Conservation (phyloP, 2,888 invertebrate species). For the Labia minor region DNA sequence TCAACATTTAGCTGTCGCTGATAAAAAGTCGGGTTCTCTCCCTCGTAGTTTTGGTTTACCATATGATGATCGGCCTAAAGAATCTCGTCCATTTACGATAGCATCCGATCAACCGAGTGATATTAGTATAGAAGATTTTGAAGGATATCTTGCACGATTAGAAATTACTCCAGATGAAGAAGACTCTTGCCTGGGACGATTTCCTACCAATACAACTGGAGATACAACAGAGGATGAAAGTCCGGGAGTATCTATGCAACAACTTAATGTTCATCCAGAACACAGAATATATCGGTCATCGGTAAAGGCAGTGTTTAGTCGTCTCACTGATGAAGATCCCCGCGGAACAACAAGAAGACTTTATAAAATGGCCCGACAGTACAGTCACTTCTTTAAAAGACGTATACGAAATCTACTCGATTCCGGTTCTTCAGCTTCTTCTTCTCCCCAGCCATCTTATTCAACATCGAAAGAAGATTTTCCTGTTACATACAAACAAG, state of each 20-base stretch:
- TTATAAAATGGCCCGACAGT: slow-evolving; percentile 34
- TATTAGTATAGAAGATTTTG: slow-evolving; percentile 55
- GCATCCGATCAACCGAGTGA: slow-evolving; percentile 59
- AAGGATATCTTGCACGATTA: slow-evolving; percentile 37
- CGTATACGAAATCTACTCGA: slow-evolving; percentile 29
- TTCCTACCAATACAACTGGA: slow-evolving; percentile 27
- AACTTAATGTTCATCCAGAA: slow-evolving; percentile 57
- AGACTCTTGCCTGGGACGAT: slow-evolving; percentile 25
- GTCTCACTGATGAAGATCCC: background rate
- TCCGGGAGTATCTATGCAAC: slow-evolving; percentile 40
- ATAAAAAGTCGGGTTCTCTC: slow-evolving; percentile 63
- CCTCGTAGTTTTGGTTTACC: slow-evolving; percentile 65
- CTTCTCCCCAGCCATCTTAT: slow-evolving; percentile 37
- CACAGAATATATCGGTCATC: slow-evolving; percentile 49
- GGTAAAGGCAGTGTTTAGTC: slow-evolving; percentile 28
- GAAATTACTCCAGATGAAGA: slow-evolving; percentile 27
- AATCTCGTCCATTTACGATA: slow-evolving; percentile 52
- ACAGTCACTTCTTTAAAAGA: slow-evolving; percentile 34
- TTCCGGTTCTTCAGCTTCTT: slow-evolving; percentile 26
- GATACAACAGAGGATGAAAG: slow-evolving; percentile 33
- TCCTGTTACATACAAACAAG: slow-evolving; percentile 54
- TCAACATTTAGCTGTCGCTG: slow-evolving; percentile 52
- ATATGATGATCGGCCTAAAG: slow-evolving; percentile 43
- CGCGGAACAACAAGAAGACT: slow-evolving; percentile 23
- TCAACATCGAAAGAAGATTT: background rate